These are phyloP conservation scores for Galemys pyrenaicus DNA, from an alignment of 2,113 vertebrate species.

Conservation along the genomic window DNA sequence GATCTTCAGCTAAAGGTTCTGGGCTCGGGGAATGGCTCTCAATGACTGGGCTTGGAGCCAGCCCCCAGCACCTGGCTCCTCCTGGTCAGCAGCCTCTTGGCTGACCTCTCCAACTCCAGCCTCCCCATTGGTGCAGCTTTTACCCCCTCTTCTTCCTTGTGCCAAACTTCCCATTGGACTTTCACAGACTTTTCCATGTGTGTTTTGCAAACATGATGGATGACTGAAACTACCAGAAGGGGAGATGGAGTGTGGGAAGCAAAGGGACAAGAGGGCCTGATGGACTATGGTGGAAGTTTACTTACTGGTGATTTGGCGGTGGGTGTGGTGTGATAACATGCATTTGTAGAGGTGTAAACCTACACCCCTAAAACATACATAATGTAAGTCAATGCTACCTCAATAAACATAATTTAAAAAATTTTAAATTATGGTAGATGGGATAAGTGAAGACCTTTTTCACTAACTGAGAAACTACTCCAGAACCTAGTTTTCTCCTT, in stretches of 20 bases:
- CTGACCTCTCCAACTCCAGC: neutral
- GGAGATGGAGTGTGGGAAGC: too few relatives aligned
- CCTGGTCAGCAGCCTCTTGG: too few relatives aligned
- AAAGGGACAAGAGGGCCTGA: too few relatives aligned
- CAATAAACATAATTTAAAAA: too few relatives aligned
- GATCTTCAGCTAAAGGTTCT: too few relatives aligned
- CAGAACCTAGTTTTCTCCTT: neutral
- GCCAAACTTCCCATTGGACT: neutral
- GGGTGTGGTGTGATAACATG: too few relatives aligned
- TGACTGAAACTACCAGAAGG: too few relatives aligned
- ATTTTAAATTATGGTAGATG: neutral
- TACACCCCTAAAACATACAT: too few relatives aligned
- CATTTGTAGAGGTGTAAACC: too few relatives aligned
- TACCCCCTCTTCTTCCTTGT: neutral
- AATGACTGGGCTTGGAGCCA: neutral
- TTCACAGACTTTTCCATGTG: neutral
- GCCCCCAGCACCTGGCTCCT: neutral
- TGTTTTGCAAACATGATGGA: neutral
- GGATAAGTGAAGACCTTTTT: neutral
- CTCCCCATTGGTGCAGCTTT: neutral
- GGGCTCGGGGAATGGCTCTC: neutral
- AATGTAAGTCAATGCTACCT: too few relatives aligned
- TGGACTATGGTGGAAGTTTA: too few relatives aligned
- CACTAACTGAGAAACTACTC: neutral
- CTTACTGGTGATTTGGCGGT: too few relatives aligned